Evolutionary conservation across 2,888 invertebrate species (phyloP).

Genomic region (Pterostichus madidus): DNA sequence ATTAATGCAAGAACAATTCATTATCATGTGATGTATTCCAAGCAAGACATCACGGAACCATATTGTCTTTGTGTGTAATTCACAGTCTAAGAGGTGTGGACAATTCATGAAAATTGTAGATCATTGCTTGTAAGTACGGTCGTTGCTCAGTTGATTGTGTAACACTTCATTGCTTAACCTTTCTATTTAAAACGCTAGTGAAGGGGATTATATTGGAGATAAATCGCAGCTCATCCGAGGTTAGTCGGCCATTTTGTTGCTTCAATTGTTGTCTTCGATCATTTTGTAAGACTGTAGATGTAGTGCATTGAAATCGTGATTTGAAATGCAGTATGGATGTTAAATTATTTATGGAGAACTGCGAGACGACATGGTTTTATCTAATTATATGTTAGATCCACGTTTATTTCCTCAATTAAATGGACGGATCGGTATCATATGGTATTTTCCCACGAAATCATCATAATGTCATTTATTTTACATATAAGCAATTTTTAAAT

Average conservation of each 20-base stretch:
- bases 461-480: background rate
- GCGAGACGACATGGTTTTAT: background rate
- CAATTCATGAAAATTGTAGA: slow-evolving; percentile 4
- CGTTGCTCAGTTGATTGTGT: slow-evolving; percentile 30
- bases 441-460: slow-evolving; percentile 24
- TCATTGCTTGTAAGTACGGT: slow-evolving; percentile 39
- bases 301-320: background rate
- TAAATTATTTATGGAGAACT: slow-evolving; percentile 18
- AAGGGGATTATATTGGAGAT: slow-evolving; percentile 45
- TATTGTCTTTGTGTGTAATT: too few species aligned
- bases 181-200: slow-evolving; percentile 37
- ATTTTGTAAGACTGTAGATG: background rate
- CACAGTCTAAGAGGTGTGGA: background rate
- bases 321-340: background rate
- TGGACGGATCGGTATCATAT: background rate
- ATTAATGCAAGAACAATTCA: too few species aligned
- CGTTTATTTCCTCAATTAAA: slow-evolving; percentile 23
- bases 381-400: slow-evolving; percentile 14
- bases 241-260: slow-evolving; percentile 7
- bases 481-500: too few species aligned
- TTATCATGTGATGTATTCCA: too few species aligned
- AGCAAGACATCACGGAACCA: too few species aligned
- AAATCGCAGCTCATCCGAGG: slow-evolving; percentile 30
- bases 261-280: background rate
- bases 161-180: slow-evolving; percentile 43